phyloP scores from a whole-genome alignment of 1,140 invertebrate species.

The Cotesia vestalis region DNA sequence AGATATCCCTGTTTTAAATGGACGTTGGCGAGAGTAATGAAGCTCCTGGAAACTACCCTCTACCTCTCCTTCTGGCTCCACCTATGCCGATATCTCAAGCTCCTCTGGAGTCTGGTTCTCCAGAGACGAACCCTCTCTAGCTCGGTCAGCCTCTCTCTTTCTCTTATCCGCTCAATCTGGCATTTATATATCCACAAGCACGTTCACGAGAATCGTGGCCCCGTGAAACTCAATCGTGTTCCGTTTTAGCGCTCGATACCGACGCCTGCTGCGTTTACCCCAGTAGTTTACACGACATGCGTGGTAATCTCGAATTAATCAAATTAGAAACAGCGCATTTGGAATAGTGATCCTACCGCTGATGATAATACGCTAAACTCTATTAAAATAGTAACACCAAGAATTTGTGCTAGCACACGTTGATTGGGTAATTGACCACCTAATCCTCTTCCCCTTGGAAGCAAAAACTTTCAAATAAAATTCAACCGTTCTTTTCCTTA shows the following conservation, averaged over 20 bases:
- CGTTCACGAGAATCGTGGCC: constrained; percentile 5
- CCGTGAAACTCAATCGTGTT: constrained; percentile 35
- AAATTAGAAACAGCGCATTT: constrained; percentile 27
- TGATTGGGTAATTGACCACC: no score
- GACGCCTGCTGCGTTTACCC: background rate
- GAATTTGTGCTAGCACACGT: background rate
- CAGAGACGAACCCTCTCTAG: background rate
- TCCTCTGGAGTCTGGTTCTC: background rate
- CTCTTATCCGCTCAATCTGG: constrained; percentile 19
- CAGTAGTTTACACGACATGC: constrained; percentile 29
- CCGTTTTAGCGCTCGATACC: constrained; percentile 29
- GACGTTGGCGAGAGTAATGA: constrained; percentile 14
- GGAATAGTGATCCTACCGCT: background rate
- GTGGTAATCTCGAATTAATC: constrained; percentile 41
- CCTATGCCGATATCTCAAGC: no score
- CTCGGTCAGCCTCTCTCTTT: background rate
- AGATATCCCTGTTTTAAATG: constrained; percentile 29
- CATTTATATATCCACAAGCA: constrained; percentile 18
- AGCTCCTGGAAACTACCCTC: background rate
- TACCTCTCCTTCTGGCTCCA: no score
- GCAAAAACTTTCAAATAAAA: no score
- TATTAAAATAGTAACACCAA: constrained; percentile 13
- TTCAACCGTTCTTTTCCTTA: no score
- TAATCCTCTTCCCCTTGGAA: no score
- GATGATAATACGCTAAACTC: background rate